A percentile compares a stretch with the other conserved stretches of the same genome.
These are phyloP conservation scores for Indri indri DNA, from an alignment of 2,113 vertebrate species.

Conservation along the genomic window DNA sequence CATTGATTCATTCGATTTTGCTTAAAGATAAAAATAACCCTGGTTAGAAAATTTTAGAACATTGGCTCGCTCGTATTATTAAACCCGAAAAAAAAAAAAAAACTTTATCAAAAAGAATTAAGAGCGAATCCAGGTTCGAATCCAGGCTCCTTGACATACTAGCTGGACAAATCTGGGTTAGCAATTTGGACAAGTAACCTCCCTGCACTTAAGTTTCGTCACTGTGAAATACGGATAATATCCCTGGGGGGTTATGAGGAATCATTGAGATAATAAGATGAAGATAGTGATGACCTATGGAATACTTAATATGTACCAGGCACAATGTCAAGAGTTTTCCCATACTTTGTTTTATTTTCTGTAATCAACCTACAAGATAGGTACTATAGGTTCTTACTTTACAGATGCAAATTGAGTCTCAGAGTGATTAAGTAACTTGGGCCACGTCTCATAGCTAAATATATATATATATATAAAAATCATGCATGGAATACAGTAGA, in stretches of 20 bases:
- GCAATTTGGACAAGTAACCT: background rate
- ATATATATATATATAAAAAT: background rate
- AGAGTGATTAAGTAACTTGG: background rate
- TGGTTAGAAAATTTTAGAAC: background rate
- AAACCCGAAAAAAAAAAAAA: background rate
- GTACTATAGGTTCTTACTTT: background rate
- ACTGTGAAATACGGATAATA: background rate
- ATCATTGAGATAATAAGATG: background rate
- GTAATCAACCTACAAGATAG: background rate
- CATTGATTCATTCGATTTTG: background rate
- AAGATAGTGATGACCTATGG: background rate
- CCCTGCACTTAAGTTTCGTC: background rate
- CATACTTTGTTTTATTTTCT: conserved; percentile 23
- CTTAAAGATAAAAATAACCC: background rate
- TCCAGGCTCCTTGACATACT: background rate
- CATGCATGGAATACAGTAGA: background rate
- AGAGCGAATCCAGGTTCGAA: background rate
- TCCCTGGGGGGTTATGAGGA: background rate
- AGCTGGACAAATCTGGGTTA: background rate
- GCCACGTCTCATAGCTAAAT: background rate
- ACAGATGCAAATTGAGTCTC: background rate
- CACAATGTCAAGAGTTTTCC: background rate
- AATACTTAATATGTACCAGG: background rate
- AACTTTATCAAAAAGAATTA: background rate
- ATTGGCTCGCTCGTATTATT: background rate